Conservation (phyloP, 2,888 invertebrate species). For the Caenorhabditis sp. region DNA sequence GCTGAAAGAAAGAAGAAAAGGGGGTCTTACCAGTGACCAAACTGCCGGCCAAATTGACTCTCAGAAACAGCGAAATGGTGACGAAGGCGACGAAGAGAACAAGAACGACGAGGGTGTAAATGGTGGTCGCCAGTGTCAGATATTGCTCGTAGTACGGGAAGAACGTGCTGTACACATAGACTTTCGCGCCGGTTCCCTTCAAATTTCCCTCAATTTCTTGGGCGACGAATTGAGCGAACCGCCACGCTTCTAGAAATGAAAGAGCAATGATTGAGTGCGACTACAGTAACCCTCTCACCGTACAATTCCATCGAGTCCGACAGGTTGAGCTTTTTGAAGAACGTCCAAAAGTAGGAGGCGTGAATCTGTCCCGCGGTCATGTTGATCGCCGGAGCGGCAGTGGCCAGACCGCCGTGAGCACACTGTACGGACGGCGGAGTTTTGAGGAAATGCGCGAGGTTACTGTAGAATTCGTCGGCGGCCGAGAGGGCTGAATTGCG, state of each 20-base stretch:
- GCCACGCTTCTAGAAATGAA: slow-evolving; percentile 29
- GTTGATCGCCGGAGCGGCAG: slow-evolving; percentile 20
- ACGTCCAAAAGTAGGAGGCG: slow-evolving; percentile 24
- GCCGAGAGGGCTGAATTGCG: neutral
- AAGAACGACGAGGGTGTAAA: slow-evolving; percentile 26
- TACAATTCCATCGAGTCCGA: slow-evolving; percentile 33
- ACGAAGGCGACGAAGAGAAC: slow-evolving; percentile 37
- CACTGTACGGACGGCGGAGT: slow-evolving; percentile 19
- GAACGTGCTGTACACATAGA: slow-evolving; percentile 42
- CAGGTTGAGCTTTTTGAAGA: slow-evolving; percentile 46
- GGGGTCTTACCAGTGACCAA: slow-evolving; percentile 33
- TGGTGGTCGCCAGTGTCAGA: slow-evolving; percentile 16
- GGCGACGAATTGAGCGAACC: slow-evolving; percentile 24
- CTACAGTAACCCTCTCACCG: slow-evolving; percentile 12
- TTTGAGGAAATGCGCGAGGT: slow-evolving; percentile 23
- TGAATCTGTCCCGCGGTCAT: slow-evolving; percentile 4
- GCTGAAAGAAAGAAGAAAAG: too few relatives aligned
- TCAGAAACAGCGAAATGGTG: slow-evolving; percentile 32
- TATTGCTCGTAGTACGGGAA: slow-evolving; percentile 50
- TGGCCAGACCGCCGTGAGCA: slow-evolving; percentile 37
- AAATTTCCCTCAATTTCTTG: slow-evolving; percentile 6
- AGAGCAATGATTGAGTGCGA: neutral
- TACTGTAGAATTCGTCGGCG: slow-evolving; percentile 31
- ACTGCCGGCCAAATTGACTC: slow-evolving; percentile 32
- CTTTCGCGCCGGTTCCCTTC: neutral